phyloP scores from a whole-genome alignment of 1,140 invertebrate species.

The Brachionus koreanus region DNA sequence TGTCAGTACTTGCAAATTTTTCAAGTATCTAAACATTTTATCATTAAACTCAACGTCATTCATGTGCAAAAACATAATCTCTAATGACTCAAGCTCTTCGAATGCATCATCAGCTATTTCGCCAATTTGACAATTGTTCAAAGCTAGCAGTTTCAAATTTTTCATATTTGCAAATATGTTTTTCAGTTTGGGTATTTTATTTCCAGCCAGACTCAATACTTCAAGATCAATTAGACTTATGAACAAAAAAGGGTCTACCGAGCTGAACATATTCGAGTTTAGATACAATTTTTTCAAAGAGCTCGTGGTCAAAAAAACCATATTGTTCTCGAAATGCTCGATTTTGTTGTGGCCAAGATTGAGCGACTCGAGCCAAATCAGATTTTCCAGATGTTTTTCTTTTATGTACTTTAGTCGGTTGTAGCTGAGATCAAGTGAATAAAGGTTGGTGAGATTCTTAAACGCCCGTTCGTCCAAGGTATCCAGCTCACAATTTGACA shows the following conservation, averaged over 20 bases:
- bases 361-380: not conserved
- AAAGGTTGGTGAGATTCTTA: not conserved
- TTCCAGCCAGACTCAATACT: not conserved
- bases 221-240: not conserved
- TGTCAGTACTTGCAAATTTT: not conserved
- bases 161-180: not conserved
- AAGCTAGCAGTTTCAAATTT: not conserved
- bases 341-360: not conserved
- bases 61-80: not conserved
- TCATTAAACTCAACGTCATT: not conserved
- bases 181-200: not conserved
- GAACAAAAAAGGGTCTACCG: not conserved
- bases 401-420: not conserved
- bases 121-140: not conserved
- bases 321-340: not conserved
- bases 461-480: not conserved
- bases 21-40: not conserved
- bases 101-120: not conserved
- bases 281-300: not conserved
- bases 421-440: not conserved
- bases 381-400: not conserved
- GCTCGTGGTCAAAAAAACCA: not conserved
- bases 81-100: not conserved
- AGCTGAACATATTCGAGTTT: not conserved
- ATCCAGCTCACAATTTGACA: not conserved